Evolutionary conservation across 2,888 invertebrate species (phyloP).

Genomic region (Lutraria lutraria): DNA sequence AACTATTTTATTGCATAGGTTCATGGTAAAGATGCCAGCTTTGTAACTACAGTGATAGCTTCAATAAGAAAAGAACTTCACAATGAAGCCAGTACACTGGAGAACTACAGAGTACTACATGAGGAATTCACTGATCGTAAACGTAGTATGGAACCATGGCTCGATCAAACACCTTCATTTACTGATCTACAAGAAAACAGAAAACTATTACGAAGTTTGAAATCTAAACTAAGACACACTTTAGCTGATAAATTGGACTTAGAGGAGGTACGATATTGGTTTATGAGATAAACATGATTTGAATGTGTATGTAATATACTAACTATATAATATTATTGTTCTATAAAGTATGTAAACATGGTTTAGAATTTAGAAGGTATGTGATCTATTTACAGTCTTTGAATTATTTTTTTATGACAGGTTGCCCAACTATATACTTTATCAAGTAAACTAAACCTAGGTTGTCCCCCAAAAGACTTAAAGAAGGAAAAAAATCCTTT

Average conservation of each 20-base stretch:
- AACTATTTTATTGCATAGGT: conserved; percentile 69
- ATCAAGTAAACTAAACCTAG: too few relatives aligned
- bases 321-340: too few relatives aligned
- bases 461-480: too few relatives aligned
- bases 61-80: conserved; percentile 75
- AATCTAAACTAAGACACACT: conserved; percentile 82
- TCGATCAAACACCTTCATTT: conserved; percentile 75
- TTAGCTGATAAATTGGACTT: conserved; percentile 83
- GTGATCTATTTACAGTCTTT: too few relatives aligned
- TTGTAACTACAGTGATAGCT: conserved; percentile 78
- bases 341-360: too few relatives aligned
- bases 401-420: too few relatives aligned
- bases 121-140: conserved; percentile 74
- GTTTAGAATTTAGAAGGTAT: too few relatives aligned
- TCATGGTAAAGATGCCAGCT: conserved; percentile 73
- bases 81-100: conserved; percentile 73
- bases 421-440: too few relatives aligned
- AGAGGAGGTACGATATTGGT: conserved; percentile 79
- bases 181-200: conserved; percentile 75
- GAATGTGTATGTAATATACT: too few relatives aligned
- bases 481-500: too few relatives aligned
- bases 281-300: not conserved
- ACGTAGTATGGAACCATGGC: conserved; percentile 79
- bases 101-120: conserved; percentile 72
- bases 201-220: conserved; percentile 76